Conservation (phyloP, 2,797 vertebrate species). For the Emys orbicularis region DNA sequence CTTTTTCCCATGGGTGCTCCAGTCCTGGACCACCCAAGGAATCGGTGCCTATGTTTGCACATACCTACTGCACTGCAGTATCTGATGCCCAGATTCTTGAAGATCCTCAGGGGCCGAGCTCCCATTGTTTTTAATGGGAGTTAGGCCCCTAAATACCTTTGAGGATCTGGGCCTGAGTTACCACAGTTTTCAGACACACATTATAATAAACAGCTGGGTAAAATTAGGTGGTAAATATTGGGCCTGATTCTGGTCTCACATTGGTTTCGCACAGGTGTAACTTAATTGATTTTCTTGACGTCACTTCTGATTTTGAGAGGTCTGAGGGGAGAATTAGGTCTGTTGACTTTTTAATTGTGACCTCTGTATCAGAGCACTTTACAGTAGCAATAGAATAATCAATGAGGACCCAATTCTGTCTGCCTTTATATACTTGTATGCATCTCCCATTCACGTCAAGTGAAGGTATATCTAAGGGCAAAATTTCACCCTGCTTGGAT, state of each 20-base stretch:
- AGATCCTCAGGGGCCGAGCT: background rate
- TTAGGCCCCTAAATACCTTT: background rate
- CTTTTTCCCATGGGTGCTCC: too few species aligned
- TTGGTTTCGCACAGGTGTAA: too few species aligned
- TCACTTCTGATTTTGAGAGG: too few species aligned
- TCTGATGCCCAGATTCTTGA: background rate
- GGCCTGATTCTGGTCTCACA: background rate
- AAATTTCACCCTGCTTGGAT: background rate
- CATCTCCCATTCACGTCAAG: background rate
- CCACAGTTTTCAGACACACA: background rate
- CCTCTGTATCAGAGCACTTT: too few species aligned
- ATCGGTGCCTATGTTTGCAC: background rate
- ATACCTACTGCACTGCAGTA: background rate
- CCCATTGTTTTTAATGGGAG: background rate
- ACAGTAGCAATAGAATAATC: too few species aligned
- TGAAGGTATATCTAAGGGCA: background rate
- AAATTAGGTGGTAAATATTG: background rate
- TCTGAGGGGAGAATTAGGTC: too few species aligned
- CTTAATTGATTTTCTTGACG: too few species aligned
- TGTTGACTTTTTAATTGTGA: too few species aligned
- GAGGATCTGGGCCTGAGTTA: background rate
- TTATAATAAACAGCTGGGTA: background rate
- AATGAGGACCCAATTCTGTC: background rate
- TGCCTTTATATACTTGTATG: background rate
- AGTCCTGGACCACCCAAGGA: too few species aligned